Percentiles rank a stretch among this genome's conserved stretches.
Conservation (phyloP, 2,888 invertebrate species). For the Agonum fuliginosum region DNA sequence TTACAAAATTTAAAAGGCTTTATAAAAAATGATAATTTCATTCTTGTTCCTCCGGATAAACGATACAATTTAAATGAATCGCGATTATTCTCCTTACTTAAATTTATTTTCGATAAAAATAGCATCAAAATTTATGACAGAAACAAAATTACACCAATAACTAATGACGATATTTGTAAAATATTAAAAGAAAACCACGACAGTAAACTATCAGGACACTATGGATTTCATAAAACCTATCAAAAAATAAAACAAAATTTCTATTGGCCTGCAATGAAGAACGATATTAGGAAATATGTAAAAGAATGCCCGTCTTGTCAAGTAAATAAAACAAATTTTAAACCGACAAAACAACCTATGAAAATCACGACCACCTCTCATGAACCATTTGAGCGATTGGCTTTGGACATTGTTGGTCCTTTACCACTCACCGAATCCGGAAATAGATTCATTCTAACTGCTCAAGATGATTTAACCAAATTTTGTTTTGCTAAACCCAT, state of each 20-base stretch:
- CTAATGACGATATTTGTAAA: slow-evolving; percentile 6
- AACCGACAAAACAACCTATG: slow-evolving; percentile 64
- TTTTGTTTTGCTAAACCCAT: slow-evolving; percentile 65
- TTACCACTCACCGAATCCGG: slow-evolving; percentile 63
- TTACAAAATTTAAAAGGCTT: slow-evolving; percentile 47
- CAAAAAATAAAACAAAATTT: slow-evolving; percentile 61
- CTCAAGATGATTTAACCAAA: slow-evolving; percentile 67
- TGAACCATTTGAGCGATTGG: slow-evolving; percentile 63
- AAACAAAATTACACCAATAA: background rate
- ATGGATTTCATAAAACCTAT: slow-evolving; percentile 61
- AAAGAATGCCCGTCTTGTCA: slow-evolving; percentile 64
- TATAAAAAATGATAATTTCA: slow-evolving; percentile 50
- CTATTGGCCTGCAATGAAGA: slow-evolving; percentile 63
- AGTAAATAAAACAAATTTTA: slow-evolving; percentile 62
- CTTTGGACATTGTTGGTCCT: slow-evolving; percentile 66
- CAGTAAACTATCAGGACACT: slow-evolving; percentile 60
- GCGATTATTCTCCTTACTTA: slow-evolving; percentile 59
- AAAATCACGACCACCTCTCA: slow-evolving; percentile 63
- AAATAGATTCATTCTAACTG: slow-evolving; percentile 65
- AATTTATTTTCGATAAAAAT: slow-evolving; percentile 59
- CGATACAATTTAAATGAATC: slow-evolving; percentile 36
- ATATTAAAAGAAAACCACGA: slow-evolving; percentile 33
- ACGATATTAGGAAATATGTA: slow-evolving; percentile 62
- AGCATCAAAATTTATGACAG: slow-evolving; percentile 53
- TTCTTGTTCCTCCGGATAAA: slow-evolving; percentile 48